Base-by-base conservation (phyloP, 2,113 vertebrate genomes). In the Sula dactylatra region DNA sequence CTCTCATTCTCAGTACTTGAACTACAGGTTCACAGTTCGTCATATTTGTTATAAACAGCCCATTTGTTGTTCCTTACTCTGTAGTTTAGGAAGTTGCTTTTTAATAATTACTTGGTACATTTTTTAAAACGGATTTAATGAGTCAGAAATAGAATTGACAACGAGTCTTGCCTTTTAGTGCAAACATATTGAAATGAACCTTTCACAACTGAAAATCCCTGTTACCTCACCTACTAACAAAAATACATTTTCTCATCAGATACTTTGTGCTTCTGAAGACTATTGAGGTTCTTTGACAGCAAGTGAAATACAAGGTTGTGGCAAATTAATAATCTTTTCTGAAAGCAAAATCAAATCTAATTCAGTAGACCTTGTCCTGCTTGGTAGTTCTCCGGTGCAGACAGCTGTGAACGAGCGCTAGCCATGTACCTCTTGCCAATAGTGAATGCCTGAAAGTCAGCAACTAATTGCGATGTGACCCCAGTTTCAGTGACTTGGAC, bases 51-150 rank as follows among this genome's bases (percentile, higher is more conserved):
- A 24, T 66, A 93, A 94, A 45, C 34, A 87, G 21, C 7, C 12
- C 8, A 40, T 66, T 88, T 85, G 76, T 59, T 93, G 16, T 73
- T 97, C 66, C 59, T 84, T 94, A 52, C 77, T 94, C 76, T 69
- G 59, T 72, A 90, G 34, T 20, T 91, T 74, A 62, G 65, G 50
- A 95, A 86, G 59, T 40, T 88, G 59, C 22, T 97, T 96, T 97
- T 87, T 84, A 94, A 55, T 78, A 91, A 93, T 82, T 70, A 16
- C 50, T 97, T 90, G 81, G 50, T 93, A 72, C 78, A 31, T 93
- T 84, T 88, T 96, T 95, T 73, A n/a, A 84, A 95, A 74, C 76
- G 38, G 38, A 11, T 59, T 94, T 91, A 97, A 96, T 95, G 92
- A 97, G 26, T 94, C 85, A 88, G 93, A 97, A 97, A 95, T 82